Percentiles rank a stretch among this genome's conserved stretches.
phyloP scores from a whole-genome alignment of 2,888 invertebrate species.

The Melanophora roralis region DNA sequence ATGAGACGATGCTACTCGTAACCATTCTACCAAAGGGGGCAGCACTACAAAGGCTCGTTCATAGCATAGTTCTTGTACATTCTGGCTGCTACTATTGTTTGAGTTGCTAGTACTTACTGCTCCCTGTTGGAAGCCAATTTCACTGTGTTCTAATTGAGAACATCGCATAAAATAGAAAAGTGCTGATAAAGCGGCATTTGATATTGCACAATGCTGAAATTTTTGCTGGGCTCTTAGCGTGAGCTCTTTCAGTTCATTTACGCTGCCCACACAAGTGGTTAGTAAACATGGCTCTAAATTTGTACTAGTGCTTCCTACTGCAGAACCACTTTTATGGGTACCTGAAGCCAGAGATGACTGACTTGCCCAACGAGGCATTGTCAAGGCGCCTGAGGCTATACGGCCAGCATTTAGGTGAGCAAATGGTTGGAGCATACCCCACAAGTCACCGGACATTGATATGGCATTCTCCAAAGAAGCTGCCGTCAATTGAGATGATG shows the following conservation, averaged over 20 bases:
- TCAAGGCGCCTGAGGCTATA: conserved; percentile 90
- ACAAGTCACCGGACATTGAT: conserved; percentile 90
- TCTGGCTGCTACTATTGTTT: conserved; percentile 73
- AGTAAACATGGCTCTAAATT: conserved; percentile 84
- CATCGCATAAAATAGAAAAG: conserved; percentile 95
- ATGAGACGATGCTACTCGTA: conserved; percentile 89
- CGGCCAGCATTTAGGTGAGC: conserved; percentile 93
- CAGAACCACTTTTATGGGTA: conserved; percentile 66
- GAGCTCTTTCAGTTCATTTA: conserved; percentile 86
- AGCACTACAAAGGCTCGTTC: conserved; percentile 92
- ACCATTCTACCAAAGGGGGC: conserved; percentile 94
- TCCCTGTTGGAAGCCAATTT: conserved; percentile 73
- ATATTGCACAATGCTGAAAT: conserved; percentile 77
- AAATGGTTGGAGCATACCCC: conserved; percentile 93
- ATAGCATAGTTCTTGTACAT: conserved; percentile 86
- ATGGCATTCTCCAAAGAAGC: conserved; percentile 89
- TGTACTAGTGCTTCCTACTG: conserved; percentile 71
- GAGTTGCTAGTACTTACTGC: conserved; percentile 67
- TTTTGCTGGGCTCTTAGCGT: conserved; percentile 81
- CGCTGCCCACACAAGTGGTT: conserved; percentile 92
- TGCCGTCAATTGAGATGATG: conserved; percentile 81
- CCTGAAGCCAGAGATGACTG: conserved; percentile 82
- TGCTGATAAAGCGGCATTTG: conserved; percentile 85
- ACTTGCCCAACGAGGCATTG: conserved; percentile 90
- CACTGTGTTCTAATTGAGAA: conserved; percentile 87